Conservation (phyloP, 1,140 invertebrate species). For the Elymnias hypermnestra region DNA sequence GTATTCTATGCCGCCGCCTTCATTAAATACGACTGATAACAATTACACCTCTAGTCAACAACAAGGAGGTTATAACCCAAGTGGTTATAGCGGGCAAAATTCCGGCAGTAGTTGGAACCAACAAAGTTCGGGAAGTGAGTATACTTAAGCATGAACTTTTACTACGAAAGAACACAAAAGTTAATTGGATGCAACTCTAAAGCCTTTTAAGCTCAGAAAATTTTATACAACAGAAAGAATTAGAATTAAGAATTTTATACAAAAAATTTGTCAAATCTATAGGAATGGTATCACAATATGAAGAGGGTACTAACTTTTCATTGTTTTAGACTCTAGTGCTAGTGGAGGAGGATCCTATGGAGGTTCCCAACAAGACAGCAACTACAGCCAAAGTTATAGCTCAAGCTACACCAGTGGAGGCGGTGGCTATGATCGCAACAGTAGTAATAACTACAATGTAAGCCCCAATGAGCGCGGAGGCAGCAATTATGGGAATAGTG, state of each 20-base stretch:
- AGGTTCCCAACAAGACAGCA: conserved; percentile 37
- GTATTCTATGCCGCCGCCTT: conserved; percentile 61
- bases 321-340: no score
- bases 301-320: no score
- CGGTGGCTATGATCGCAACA: conserved; percentile 51
- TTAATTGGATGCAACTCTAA: no score
- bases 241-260: no score
- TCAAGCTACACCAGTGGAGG: conserved; percentile 44
- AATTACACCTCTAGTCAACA: conserved; percentile 42
- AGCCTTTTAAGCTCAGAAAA: no score
- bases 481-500: conserved; percentile 38
- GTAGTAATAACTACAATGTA: conserved; percentile 45
- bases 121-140: conserved; percentile 44
- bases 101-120: conserved; percentile 51
- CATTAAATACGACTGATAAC: conserved; percentile 44
- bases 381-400: conserved; percentile 49
- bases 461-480: conserved; percentile 42
- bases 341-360: conserved; percentile 33
- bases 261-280: no score
- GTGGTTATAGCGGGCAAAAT: conserved; percentile 42
- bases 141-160: no score
- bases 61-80: conserved; percentile 51
- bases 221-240: no score
- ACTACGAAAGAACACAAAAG: no score
- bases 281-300: no score